These are phyloP conservation scores for Megalops atlanticus DNA, from an alignment of 2,113 vertebrate species.

Conservation along the genomic window DNA sequence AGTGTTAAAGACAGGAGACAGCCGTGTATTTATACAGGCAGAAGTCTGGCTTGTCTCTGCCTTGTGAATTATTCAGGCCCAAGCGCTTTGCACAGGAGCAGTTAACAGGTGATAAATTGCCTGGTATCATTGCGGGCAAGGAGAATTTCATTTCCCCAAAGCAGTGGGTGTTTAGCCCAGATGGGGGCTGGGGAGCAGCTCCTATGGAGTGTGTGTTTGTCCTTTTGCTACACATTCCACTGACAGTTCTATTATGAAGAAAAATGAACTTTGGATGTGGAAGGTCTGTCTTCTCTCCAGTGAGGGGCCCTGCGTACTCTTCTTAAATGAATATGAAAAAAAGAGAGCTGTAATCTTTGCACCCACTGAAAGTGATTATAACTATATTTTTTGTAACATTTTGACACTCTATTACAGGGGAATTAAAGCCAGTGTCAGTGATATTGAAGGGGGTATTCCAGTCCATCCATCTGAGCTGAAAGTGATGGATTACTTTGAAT, in stretches of 20 bases:
- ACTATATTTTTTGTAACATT: neutral
- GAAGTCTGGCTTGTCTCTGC: neutral
- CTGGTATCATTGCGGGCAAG: neutral
- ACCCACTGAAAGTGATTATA: neutral
- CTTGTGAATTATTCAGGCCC: constrained; percentile 13
- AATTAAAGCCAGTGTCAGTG: neutral
- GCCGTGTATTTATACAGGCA: constrained; percentile 6
- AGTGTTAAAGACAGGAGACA: neutral
- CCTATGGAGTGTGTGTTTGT: neutral
- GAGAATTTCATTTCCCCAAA: constrained; percentile 30
- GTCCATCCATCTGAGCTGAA: neutral
- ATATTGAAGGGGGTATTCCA: neutral
- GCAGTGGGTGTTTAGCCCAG: neutral
- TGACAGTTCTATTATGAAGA: constrained; percentile 37
- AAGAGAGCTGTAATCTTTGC: neutral
- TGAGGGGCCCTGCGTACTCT: neutral
- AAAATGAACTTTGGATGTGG: constrained; percentile 21
- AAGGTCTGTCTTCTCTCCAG: neutral
- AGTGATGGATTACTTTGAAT: neutral
- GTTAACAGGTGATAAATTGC: constrained; percentile 29
- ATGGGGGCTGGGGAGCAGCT: neutral
- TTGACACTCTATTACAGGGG: neutral
- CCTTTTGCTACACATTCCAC: constrained; percentile 17
- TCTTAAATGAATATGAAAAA: constrained; percentile 1
- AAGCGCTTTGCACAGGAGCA: neutral